Base-by-base conservation (phyloP, 30 jellyfish, hydroid and myxozoan genomes). In the Mastigias papua region DNA sequence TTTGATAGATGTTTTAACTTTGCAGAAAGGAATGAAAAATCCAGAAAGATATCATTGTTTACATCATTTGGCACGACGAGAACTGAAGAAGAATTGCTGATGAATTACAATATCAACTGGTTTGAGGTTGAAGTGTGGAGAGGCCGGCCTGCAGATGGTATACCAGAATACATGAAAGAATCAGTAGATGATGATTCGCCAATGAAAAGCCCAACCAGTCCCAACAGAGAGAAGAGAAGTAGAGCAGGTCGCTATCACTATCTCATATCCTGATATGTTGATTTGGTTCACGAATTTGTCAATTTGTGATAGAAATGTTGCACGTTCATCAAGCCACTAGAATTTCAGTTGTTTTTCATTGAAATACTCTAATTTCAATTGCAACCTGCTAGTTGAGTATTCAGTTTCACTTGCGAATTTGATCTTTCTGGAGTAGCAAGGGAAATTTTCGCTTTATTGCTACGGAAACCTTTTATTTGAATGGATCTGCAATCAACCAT, bases 51-150 rank as follows among this genome's bases (percentile, higher is more conserved):
- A 19, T 83, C 92, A 11, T 61, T 83, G 70, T 83, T 83, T 62
- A 69, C 92, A 15, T 75, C 92, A 5, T 76, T 87, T 77, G 96
- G 82, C 34, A 78, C 81, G 32, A 90, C 66, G 70, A 81, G 86
- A 54, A 79, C 93, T 25, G 97, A 94, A 54, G 99, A 94, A 26
- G 97, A 94, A 68, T 70, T 85, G 73, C 66, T 89, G 37, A 89
- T 51, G 77, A 78, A 60, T 9, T 94, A 90, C 93, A 89, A 86
- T 63, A 89, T 81, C 67, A 79, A 86, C 48, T 94, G 99, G 97
- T 71, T 94, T 42, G 99, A 94, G 82, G 99, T 90, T 1, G 92
- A 93, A 31, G 97, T 90, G 16, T 89, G 97, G 95, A 74, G 97
- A 30, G 99, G 94, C 78, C 79, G 80, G 70, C 77, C 93, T 3